Percentiles rank a stretch among this genome's conserved stretches.
phyloP scores from a whole-genome alignment of 2,888 invertebrate genomes.

The Nemurella pictetii region DNA sequence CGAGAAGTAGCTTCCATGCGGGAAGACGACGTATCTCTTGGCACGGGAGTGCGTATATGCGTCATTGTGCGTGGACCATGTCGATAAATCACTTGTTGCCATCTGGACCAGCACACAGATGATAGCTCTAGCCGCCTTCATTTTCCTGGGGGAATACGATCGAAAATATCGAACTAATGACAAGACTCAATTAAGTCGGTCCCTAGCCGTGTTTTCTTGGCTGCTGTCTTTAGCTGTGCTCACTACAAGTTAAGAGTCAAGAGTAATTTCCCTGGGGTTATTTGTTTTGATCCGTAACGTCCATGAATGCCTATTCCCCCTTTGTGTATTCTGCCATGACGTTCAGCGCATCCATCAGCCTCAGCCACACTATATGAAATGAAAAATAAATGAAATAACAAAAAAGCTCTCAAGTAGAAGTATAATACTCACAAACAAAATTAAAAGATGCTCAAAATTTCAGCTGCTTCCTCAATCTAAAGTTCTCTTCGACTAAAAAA shows the following conservation, averaged over 20 bases:
- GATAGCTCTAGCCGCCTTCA: background rate
- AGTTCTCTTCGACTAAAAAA: background rate
- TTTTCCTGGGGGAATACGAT: background rate
- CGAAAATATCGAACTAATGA: background rate
- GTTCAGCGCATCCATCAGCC: background rate
- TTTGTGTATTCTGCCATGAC: background rate
- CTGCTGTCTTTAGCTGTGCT: background rate
- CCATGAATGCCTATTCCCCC: background rate
- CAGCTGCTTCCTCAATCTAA: background rate
- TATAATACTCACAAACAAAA: background rate
- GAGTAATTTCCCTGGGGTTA: background rate
- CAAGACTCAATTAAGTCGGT: background rate
- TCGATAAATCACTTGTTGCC: conserved; percentile 9
- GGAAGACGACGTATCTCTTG: conserved; percentile 22
- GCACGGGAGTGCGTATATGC: background rate
- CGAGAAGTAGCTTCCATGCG: conserved; percentile 9
- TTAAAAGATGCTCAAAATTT: background rate
- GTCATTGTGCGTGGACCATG: background rate
- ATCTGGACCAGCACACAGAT: conserved; percentile 5
- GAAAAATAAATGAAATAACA: too few species aligned
- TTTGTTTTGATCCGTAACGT: background rate
- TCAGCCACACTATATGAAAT: background rate
- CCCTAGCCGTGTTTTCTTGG: background rate
- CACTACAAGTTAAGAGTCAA: background rate
- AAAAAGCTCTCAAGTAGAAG: too few species aligned